Evolutionary conservation across 2,888 invertebrate genomes (phyloP).

Genomic region (Trypoxylon attenuatum): DNA sequence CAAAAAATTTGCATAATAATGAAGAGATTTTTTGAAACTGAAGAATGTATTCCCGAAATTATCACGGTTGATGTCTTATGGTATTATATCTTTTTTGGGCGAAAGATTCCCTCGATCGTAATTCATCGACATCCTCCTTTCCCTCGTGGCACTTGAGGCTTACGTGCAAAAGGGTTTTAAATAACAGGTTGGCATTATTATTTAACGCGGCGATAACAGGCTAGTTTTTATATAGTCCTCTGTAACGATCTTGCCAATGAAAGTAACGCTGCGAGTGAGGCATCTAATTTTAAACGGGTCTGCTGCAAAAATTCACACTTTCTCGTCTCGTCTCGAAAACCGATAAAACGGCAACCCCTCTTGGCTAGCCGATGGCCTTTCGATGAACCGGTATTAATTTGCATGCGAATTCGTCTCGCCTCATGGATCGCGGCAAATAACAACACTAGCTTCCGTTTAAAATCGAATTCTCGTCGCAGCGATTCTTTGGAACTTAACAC

Average conservation of each 20-base stretch:
- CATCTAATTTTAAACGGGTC: not conserved
- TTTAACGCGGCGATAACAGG: not conserved
- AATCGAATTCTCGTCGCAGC: not conserved
- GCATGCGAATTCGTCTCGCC: no score
- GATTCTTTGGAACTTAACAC: not conserved
- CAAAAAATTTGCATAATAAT: no score
- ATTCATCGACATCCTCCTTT: not conserved
- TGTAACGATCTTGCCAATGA: not conserved
- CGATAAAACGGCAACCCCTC: no score
- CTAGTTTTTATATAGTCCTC: not conserved
- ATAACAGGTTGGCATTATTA: not conserved
- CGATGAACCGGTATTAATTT: no score
- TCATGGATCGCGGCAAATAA: no score
- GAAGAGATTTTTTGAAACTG: no score
- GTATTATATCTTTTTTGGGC: no score
- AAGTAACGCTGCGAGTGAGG: not conserved
- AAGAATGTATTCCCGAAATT: no score
- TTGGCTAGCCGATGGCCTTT: no score
- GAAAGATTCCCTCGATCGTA: not conserved
- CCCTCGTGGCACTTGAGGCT: not conserved
- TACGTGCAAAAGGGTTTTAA: not conserved
- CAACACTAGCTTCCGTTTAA: constrained; percentile 5
- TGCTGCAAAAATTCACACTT: no score
- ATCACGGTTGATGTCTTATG: no score
- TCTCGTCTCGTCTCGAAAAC: no score